phyloP scores from a whole-genome alignment of 1,140 invertebrate species.

The Manduca sexta region DNA sequence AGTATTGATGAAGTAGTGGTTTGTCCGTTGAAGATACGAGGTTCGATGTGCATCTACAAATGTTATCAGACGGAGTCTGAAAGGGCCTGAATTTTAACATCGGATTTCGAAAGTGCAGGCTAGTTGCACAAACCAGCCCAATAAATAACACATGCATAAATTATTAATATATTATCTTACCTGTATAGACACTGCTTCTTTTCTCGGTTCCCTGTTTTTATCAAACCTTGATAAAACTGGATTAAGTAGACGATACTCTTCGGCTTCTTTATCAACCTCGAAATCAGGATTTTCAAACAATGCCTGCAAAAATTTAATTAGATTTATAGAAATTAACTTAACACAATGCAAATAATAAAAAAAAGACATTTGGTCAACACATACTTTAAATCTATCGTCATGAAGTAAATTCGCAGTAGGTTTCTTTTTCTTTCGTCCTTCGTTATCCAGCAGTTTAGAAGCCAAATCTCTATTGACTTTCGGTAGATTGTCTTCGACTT shows the following conservation, averaged over 20 bases:
- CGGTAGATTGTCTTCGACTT: conserved; percentile 82
- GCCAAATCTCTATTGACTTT: conserved; percentile 90
- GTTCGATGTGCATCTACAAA: too few relatives aligned
- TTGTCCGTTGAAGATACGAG: too few relatives aligned
- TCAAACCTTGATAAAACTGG: conserved; percentile 88
- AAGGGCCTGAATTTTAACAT: too few relatives aligned
- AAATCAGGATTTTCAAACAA: conserved; percentile 96
- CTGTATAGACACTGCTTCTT: conserved; percentile 50
- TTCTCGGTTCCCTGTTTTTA: conserved; percentile 39
- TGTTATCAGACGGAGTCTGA: too few relatives aligned
- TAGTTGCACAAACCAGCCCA: too few relatives aligned
- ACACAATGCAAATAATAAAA: not conserved
- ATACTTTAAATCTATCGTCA: conserved; percentile 89
- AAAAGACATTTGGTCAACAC: not conserved
- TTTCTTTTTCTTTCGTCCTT: conserved; percentile 76
- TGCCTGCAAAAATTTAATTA: conserved; percentile 48
- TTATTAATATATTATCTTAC: conserved; percentile 20
- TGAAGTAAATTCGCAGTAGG: conserved; percentile 79
- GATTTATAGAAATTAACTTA: not conserved
- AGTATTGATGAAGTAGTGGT: too few relatives aligned
- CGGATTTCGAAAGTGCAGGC: too few relatives aligned
- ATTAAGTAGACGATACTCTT: conserved; percentile 91
- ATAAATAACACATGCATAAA: too few relatives aligned
- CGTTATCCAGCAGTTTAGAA: conserved; percentile 83
- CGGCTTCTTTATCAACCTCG: conserved; percentile 90